Evolutionary conservation across 2,888 invertebrate genomes (phyloP).

Genomic region (Ophion obscuratus): DNA sequence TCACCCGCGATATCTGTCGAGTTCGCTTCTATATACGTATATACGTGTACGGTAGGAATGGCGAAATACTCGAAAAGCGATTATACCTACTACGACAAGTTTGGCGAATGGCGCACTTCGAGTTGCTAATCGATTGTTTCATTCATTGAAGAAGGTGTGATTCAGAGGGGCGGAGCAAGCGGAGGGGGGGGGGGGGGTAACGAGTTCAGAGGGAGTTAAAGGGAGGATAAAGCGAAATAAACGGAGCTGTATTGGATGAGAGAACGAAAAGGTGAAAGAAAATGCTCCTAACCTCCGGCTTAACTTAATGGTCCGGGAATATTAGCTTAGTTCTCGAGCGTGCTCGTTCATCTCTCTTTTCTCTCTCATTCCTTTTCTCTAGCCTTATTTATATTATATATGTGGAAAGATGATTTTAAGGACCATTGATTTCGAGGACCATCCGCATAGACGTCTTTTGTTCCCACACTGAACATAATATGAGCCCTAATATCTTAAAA

Average conservation of each 20-base stretch:
- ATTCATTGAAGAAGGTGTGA: slow-evolving; percentile 26
- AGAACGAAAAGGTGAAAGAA: slow-evolving; percentile 34
- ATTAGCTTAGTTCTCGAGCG: slow-evolving; percentile 51
- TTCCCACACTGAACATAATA: neutral
- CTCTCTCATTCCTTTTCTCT: neutral
- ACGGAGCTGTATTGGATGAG: slow-evolving; percentile 37
- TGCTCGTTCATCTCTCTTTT: slow-evolving; percentile 32
- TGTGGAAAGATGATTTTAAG: neutral
- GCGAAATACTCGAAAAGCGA: slow-evolving; percentile 44
- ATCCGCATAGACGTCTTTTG: neutral
- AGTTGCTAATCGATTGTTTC: slow-evolving; percentile 48
- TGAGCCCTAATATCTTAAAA: neutral
- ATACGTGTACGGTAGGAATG: neutral
- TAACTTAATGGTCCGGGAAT: slow-evolving; percentile 51
- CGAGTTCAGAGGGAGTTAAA: slow-evolving; percentile 17
- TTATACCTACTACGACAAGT: slow-evolving; percentile 45
- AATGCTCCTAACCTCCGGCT: slow-evolving; percentile 48
- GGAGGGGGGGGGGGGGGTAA: slow-evolving; percentile 39
- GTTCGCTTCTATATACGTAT: neutral
- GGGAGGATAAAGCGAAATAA: slow-evolving; percentile 40
- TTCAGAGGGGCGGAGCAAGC: neutral
- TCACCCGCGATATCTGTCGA: slow-evolving; percentile 22
- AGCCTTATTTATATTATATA: neutral
- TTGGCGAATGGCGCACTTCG: slow-evolving; percentile 24
- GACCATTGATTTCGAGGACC: neutral